Percentiles rank a stretch among this genome's conserved stretches.
Evolutionary conservation across 2,888 invertebrate genomes (phyloP).

Genomic region (Timandra comae): DNA sequence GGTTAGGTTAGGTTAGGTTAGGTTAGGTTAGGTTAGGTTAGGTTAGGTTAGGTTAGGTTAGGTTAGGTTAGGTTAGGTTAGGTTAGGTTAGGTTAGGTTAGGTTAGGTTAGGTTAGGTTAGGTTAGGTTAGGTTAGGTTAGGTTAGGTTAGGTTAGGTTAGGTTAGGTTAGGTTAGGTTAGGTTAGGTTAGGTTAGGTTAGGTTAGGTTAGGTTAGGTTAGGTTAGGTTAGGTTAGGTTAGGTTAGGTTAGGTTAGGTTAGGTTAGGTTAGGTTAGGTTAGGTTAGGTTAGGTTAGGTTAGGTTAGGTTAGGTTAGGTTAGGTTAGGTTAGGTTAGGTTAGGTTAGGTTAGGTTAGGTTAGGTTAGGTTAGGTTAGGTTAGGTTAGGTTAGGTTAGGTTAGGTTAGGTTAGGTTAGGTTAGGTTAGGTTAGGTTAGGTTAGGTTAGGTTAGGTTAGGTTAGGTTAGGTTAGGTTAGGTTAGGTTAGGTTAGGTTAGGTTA

Average conservation of each 20-base stretch:
- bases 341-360: conserved; percentile 4
- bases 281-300: conserved; percentile 5
- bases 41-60: conserved; percentile 3
- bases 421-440: conserved; percentile 7
- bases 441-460: conserved; percentile 5
- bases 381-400: conserved; percentile 5
- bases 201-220: conserved; percentile 7
- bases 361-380: conserved; percentile 3
- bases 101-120: conserved; percentile 7
- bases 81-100: conserved; percentile 7
- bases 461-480: conserved; percentile 3
- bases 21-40: conserved; percentile 5
- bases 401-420: conserved; percentile 7
- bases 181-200: conserved; percentile 6
- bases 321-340: conserved; percentile 7
- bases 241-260: conserved; percentile 3
- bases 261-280: no score
- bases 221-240: conserved; percentile 7
- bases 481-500: conserved; percentile 3
- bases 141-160: conserved; percentile 3
- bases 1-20: conserved; percentile 7
- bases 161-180: no score
- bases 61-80: conserved; percentile 3
- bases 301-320: conserved; percentile 7
- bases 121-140: conserved; percentile 6